Conservation (phyloP, 2,113 vertebrate genomes). For the Sylvilagus bachmani region DNA sequence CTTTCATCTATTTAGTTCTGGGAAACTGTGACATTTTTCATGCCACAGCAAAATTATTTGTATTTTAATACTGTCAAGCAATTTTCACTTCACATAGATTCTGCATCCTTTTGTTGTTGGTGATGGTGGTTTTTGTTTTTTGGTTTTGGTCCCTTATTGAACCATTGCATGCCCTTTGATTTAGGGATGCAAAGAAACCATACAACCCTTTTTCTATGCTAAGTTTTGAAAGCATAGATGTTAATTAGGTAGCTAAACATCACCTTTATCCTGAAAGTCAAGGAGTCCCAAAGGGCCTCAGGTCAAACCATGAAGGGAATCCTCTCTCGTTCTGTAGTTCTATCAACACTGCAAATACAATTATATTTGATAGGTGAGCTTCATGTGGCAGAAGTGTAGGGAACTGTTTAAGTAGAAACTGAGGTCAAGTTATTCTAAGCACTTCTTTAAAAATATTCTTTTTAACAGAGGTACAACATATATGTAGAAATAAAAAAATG, state of each 20-base stretch:
- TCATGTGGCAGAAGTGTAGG: neutral
- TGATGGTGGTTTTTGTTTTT: too few relatives aligned
- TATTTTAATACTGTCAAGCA: conserved; percentile 29
- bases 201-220: neutral
- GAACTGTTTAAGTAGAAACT: conserved; percentile 23
- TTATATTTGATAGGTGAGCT: conserved; percentile 19
- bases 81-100: conserved; percentile 57
- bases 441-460: conserved; percentile 35
- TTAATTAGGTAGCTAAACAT: conserved; percentile 39
- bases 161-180: neutral
- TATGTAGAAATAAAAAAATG: neutral
- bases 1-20: conserved; percentile 58
- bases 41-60: conserved; percentile 37
- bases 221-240: conserved; percentile 52
- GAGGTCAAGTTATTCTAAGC: neutral
- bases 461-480: neutral
- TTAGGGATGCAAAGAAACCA: conserved; percentile 4
- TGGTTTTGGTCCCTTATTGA: conserved; percentile 16
- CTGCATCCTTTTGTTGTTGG: neutral
- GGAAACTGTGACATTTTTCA: conserved; percentile 50
- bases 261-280: conserved; percentile 29
- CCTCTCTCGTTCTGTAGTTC: neutral
- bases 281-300: conserved; percentile 18
- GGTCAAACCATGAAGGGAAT: neutral
- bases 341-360: neutral